Percentiles rank a stretch among this genome's conserved stretches.
phyloP scores from a whole-genome alignment of 2,888 invertebrate genomes.

The Orchesellides sinensis region DNA sequence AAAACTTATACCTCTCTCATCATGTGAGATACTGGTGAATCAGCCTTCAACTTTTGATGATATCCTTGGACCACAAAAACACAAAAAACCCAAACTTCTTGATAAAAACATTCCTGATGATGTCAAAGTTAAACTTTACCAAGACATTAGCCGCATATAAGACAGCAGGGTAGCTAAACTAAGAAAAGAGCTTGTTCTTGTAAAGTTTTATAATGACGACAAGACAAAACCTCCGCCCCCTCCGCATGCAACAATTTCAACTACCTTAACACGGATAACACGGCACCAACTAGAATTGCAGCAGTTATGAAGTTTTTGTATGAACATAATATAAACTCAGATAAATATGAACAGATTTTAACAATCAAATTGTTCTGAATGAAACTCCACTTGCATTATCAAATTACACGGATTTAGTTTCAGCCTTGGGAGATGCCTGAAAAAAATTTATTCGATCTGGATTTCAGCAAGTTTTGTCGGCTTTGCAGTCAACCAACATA shows the following conservation, averaged over 20 bases:
- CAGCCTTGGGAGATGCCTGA: neutral
- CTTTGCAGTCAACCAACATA: neutral
- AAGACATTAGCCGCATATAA: neutral
- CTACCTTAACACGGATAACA: neutral
- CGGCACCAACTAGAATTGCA: neutral
- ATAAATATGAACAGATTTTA: too few relatives aligned
- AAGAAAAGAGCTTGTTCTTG: neutral
- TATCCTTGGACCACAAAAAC: neutral
- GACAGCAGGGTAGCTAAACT: neutral
- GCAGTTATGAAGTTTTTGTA: neutral
- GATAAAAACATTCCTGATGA: slow-evolving; percentile 17
- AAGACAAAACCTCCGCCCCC: neutral
- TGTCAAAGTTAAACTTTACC: slow-evolving; percentile 29
- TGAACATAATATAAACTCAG: neutral
- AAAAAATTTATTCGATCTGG: neutral
- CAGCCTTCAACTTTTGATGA: neutral
- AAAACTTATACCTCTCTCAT: neutral
- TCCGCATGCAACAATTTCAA: neutral
- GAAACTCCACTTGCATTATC: too few relatives aligned
- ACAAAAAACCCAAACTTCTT: neutral
- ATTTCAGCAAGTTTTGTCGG: neutral
- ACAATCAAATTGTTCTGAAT: too few relatives aligned
- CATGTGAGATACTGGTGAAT: neutral
- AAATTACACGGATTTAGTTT: neutral
- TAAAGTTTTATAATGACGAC: neutral